A percentile compares a stretch with the other conserved stretches of the same genome.
phyloP scores from a whole-genome alignment of 2,888 invertebrate species.

The Pyrgus malvae region DNA sequence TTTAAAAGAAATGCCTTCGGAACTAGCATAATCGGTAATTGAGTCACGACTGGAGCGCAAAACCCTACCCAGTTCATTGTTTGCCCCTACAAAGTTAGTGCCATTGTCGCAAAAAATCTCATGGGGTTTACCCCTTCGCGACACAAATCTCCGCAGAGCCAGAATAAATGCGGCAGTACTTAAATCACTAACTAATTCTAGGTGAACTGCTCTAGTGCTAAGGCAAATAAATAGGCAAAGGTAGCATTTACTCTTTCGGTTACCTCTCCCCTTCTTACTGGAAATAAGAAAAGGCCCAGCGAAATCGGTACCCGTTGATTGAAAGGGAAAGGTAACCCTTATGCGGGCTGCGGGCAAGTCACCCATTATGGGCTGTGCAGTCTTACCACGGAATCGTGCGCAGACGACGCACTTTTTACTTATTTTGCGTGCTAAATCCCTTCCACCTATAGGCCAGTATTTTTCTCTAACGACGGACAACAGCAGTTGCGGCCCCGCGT shows the following conservation, averaged over 20 bases:
- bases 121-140: conserved; percentile 31
- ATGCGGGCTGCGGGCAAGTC: conserved; percentile 21
- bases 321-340: conserved; percentile 19
- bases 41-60: conserved; percentile 15
- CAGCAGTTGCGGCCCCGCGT: conserved; percentile 26
- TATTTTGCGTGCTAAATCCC: conserved; percentile 18
- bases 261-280: conserved; percentile 25
- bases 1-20: conserved; percentile 28
- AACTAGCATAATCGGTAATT: conserved; percentile 18
- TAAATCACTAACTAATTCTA: conserved; percentile 28
- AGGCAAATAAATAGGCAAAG: conserved; percentile 33
- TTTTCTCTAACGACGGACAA: conserved; percentile 9
- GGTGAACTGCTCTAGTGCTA: conserved; percentile 2
- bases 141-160: conserved; percentile 28
- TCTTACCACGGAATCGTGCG: conserved; percentile 10
- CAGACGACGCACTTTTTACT: conserved; percentile 14
- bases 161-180: conserved; percentile 18
- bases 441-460: conserved; percentile 26
- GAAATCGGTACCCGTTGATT: conserved; percentile 20
- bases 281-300: conserved; percentile 27
- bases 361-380: conserved; percentile 26
- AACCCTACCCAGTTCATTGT: conserved; percentile 30
- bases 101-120: conserved; percentile 33
- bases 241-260: conserved; percentile 19
- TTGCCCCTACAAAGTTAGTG: conserved; percentile 34